Conservation (phyloP, 2,888 invertebrate species). For the Lasiommata megera region DNA sequence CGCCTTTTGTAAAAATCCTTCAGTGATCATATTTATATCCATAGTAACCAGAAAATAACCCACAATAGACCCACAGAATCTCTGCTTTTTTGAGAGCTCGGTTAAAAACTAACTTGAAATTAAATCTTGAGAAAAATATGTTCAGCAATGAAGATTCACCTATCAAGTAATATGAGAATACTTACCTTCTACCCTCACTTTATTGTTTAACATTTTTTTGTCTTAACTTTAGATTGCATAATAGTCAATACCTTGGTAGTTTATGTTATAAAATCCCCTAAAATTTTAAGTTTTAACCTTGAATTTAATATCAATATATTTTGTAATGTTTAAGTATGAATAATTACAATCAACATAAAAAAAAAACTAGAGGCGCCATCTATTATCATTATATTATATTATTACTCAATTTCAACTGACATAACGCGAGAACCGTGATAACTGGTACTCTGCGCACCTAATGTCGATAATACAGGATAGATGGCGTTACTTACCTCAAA, state of each 20-base stretch:
- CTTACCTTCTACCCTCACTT: not conserved
- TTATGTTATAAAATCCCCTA: not conserved
- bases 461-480: not conserved
- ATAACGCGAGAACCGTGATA: not conserved
- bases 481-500: not conserved
- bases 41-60: slow-evolving; percentile 3
- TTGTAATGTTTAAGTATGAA: too few species aligned
- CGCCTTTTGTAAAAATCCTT: slow-evolving; percentile 2
- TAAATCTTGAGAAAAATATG: too few species aligned
- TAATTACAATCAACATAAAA: not conserved
- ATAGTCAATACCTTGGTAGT: not conserved
- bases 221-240: not conserved
- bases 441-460: not conserved
- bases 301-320: not conserved
- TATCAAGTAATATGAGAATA: too few species aligned
- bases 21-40: slow-evolving; percentile 18
- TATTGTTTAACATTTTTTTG: not conserved
- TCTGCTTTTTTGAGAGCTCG: too few species aligned
- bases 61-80: too few species aligned
- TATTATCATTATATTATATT: not conserved
- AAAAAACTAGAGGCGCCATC: not conserved
- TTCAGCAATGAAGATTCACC: too few species aligned
- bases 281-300: not conserved
- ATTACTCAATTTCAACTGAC: not conserved
- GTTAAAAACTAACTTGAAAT: too few species aligned